Base-by-base conservation (phyloP, 2,113 vertebrate species). In the Chloropsis hardwickii region DNA sequence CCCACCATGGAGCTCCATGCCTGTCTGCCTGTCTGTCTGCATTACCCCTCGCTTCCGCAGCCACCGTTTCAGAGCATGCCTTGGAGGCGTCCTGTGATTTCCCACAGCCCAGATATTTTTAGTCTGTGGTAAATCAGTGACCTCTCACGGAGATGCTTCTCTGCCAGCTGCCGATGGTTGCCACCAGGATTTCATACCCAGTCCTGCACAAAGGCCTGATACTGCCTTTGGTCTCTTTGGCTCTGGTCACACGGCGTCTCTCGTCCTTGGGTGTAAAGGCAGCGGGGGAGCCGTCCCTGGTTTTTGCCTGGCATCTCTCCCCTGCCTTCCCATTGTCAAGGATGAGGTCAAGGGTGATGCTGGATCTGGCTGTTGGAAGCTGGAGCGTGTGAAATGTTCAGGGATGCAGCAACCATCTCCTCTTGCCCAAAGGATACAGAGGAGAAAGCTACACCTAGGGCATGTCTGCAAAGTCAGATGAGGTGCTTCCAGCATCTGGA, bases 61-160 rank as follows among this genome's bases (percentile, higher is more conserved):
- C 40, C 54, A 21, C 92, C 5, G 6, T 22, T 86, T 65, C 0
- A 1, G 76, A 88, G 42, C 21, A 7, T 90, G 87, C 83, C 78
- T 95, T 10, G 23, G 73, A 95, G 95, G 71, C 11, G 14, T 60
- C 90, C 88, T 83, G 40, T 15, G 33, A 73, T 94, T 72, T 90
- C 88, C 61, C 89, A 23, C 80, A 81, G 85, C 84, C 81, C 1
- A 3, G 71, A 70, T 97, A 76, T 94, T 96, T 97, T 97, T 96
- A 94, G 80, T 78, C 54, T 74, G 29, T 54, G 5, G 47, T 92
- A 84, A 91, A 89, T 94, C 23, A 40, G 23, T 86, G 73, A 92
- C 91, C 58, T 86, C 2, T 4, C 28, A 5, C 62, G 71, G 66
- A 90, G 88, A 61, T 92, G 67, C 47, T 79, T 50, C 60, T 77